A percentile compares a stretch with the other conserved stretches of the same genome.
These are phyloP conservation scores for Poecilia gillii DNA, from an alignment of 2,797 vertebrate species.

Conservation along the genomic window DNA sequence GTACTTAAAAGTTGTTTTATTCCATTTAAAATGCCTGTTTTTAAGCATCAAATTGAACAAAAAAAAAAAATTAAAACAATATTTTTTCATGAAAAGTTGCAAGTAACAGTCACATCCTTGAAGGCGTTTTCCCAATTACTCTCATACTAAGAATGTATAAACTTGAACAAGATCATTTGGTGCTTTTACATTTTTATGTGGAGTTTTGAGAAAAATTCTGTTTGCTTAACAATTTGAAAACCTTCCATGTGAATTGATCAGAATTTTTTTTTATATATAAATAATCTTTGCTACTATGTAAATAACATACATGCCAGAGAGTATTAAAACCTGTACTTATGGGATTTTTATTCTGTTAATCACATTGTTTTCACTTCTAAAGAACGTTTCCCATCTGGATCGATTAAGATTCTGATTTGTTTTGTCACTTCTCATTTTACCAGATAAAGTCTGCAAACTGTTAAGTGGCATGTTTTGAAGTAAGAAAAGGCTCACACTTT, in stretches of 20 bases:
- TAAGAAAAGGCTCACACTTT: slow-evolving; percentile 18
- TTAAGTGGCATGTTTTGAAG: slow-evolving; percentile 45
- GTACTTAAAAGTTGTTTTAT: background rate
- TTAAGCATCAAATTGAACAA: background rate
- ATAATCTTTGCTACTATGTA: background rate
- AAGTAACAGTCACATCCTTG: background rate
- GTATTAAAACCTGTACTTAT: background rate
- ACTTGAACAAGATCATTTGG: slow-evolving; percentile 9
- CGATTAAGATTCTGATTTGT: slow-evolving; percentile 46
- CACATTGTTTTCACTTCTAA: slow-evolving; percentile 24
- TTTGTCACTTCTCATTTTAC: slow-evolving; percentile 36
- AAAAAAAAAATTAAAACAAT: background rate
- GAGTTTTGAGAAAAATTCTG: background rate
- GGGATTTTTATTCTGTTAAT: background rate
- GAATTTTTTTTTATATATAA: background rate
- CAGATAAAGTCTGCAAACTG: slow-evolving; percentile 40
- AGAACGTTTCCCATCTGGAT: slow-evolving; percentile 14
- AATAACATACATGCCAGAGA: background rate
- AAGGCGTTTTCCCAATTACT: background rate
- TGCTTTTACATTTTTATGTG: background rate
- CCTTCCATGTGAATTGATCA: background rate
- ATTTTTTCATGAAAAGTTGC: background rate
- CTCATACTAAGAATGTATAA: background rate
- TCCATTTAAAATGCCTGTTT: background rate
- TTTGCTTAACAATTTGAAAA: background rate